A percentile compares a stretch with the other conserved stretches of the same genome.
Evolutionary conservation across 2,797 vertebrate species (phyloP).

Genomic region (Tauraco hartlaubi): DNA sequence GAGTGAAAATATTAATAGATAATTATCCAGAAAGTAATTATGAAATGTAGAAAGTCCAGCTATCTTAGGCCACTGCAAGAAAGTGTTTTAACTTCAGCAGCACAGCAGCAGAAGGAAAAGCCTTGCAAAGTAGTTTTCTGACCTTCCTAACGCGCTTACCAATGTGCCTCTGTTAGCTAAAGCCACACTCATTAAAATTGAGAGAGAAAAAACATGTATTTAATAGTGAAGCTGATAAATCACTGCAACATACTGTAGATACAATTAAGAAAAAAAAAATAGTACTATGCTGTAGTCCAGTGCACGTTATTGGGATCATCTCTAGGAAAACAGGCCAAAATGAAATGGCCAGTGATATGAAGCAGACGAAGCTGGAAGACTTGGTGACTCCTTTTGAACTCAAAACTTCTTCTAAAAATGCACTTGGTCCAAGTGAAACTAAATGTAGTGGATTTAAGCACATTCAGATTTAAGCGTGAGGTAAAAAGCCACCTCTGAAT

Average conservation of each 20-base stretch:
- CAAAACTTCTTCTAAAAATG: not conserved
- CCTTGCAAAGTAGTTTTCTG: not conserved
- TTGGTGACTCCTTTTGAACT: not conserved
- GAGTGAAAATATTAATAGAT: slow-evolving; percentile 44
- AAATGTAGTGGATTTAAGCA: not conserved
- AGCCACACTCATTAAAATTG: not conserved
- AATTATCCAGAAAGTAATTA: slow-evolving; percentile 63
- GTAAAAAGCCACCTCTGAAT: not conserved
- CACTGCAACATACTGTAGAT: not conserved
- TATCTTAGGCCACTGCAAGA: not conserved
- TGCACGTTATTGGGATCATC: not conserved
- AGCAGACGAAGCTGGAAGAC: not conserved
- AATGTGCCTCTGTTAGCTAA: not conserved
- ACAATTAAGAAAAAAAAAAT: not conserved
- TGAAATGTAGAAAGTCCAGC: not conserved
- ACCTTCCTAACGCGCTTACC: not conserved
- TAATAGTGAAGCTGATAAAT: not conserved
- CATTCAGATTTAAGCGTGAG: not conserved
- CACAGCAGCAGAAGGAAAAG: not conserved
- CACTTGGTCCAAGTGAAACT: not conserved
- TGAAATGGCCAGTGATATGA: not conserved
- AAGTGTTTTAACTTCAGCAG: not conserved
- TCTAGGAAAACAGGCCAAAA: not conserved
- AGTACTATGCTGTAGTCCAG: not conserved
- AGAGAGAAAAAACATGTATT: not conserved